Conservation (phyloP, 2,888 invertebrate species). For the Hyppa rectilinea region DNA sequence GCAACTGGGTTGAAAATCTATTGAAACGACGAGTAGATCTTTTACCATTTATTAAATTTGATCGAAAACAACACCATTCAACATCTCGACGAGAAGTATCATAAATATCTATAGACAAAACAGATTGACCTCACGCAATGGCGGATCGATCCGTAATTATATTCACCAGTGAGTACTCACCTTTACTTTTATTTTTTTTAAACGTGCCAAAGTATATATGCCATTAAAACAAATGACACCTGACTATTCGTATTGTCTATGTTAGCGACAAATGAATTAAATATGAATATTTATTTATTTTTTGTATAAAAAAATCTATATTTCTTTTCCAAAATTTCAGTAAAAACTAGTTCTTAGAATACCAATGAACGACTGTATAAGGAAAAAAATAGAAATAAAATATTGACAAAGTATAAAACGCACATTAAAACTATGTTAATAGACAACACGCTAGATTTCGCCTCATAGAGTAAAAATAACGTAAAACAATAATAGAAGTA, state of each 20-base stretch:
- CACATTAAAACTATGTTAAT: conserved; percentile 4
- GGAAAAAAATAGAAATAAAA: neutral
- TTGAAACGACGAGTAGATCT: neutral
- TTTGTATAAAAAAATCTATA: neutral
- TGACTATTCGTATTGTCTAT: neutral
- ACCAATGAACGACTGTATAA: no score
- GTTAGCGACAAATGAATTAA: neutral
- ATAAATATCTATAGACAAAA: neutral
- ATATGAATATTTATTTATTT: neutral
- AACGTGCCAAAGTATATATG: conserved; percentile 29
- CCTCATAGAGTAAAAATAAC: neutral
- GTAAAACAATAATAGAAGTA: neutral
- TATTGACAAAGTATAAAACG: neutral
- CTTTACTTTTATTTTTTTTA: neutral
- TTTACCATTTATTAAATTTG: neutral
- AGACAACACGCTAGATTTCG: neutral
- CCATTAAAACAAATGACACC: neutral
- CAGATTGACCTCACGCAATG: neutral
- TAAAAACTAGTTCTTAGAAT: no score
- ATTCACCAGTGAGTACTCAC: neutral
- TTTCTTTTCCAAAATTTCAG: neutral
- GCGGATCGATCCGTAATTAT: neutral
- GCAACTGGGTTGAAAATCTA: no score
- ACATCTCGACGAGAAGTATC: neutral
- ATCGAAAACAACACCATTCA: neutral